A percentile compares a stretch with the other conserved stretches of the same genome.
These are phyloP conservation scores for Euglossa dilemma DNA, from an alignment of 1,140 invertebrate species.

Conservation along the genomic window DNA sequence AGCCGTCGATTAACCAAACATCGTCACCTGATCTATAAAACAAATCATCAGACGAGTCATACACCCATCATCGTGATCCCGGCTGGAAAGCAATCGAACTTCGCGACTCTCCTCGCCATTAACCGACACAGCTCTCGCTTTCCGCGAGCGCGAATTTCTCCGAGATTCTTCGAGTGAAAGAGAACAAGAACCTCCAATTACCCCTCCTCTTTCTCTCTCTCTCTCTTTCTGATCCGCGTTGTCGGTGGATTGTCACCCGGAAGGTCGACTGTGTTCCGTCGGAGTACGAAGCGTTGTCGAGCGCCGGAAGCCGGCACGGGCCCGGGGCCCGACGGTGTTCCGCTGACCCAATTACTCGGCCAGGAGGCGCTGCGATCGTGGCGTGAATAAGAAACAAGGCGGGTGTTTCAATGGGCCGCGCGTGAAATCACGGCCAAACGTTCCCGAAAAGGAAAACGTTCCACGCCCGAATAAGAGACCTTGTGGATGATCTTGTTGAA, in stretches of 20 bases:
- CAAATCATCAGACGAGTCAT: too few relatives aligned
- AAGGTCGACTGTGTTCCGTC: slow-evolving; percentile 10
- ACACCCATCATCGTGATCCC: too few relatives aligned
- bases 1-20: too few relatives aligned
- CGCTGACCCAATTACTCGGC: slow-evolving; percentile 74
- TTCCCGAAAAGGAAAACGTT: slow-evolving; percentile 23
- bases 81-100: background rate
- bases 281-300: slow-evolving; percentile 40
- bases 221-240: too few relatives aligned
- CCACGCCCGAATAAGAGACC: slow-evolving; percentile 16
- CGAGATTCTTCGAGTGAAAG: slow-evolving; percentile 41
- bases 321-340: slow-evolving; percentile 54
- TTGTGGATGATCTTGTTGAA: background rate
- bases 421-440: slow-evolving; percentile 42
- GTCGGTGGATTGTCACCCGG: background rate
- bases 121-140: slow-evolving; percentile 9
- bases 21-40: too few relatives aligned
- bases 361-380: slow-evolving; percentile 55
- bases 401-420: slow-evolving; percentile 19
- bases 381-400: slow-evolving; percentile 53
- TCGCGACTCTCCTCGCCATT: background rate
- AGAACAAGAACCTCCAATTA: slow-evolving; percentile 34
- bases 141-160: slow-evolving; percentile 34
- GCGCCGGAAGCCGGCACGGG: background rate
- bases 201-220: too few relatives aligned